Conservation (phyloP, 2,888 invertebrate species). For the Diplolepis rosae region DNA sequence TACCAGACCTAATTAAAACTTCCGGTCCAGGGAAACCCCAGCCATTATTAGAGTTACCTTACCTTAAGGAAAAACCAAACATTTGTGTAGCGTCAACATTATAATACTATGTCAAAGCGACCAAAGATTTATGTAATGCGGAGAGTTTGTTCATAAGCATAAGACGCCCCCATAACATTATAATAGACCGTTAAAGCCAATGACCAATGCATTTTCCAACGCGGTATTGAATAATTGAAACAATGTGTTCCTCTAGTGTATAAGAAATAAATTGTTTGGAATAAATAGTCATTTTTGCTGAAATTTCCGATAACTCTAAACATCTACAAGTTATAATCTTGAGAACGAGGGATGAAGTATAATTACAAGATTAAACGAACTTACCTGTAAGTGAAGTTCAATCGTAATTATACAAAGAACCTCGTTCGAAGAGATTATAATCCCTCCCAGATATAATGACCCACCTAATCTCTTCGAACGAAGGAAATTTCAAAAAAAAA, state of each 20-base stretch:
- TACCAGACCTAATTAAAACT: not conserved
- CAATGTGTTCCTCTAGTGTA: not conserved
- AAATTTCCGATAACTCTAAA: not conserved
- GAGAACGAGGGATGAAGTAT: not conserved
- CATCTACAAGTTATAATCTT: conserved; percentile 7
- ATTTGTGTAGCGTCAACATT: conserved; percentile 11
- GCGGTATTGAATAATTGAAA: not conserved
- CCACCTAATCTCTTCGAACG: not conserved
- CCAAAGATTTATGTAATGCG: not conserved
- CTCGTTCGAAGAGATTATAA: conserved; percentile 34
- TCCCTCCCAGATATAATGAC: conserved; percentile 48
- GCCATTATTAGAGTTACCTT: conserved; percentile 5
- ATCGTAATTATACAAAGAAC: conserved; percentile 35
- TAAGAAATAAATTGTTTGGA: not conserved
- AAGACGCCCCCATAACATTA: not conserved
- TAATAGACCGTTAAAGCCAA: not conserved
- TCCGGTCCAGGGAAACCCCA: not conserved
- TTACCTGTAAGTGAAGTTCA: conserved; percentile 41
- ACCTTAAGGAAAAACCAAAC: not conserved
- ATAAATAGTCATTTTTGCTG: not conserved
- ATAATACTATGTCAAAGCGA: conserved; percentile 9
- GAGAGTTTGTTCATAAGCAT: not conserved
- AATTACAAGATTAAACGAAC: not conserved
- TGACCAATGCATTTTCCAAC: not conserved
- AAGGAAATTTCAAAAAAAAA: not conserved